Evolutionary conservation across 92 coral and sea anemone species (phyloP), one percentile per base, ranked within the genome.

Genomic region (Metridium senile): DNA sequence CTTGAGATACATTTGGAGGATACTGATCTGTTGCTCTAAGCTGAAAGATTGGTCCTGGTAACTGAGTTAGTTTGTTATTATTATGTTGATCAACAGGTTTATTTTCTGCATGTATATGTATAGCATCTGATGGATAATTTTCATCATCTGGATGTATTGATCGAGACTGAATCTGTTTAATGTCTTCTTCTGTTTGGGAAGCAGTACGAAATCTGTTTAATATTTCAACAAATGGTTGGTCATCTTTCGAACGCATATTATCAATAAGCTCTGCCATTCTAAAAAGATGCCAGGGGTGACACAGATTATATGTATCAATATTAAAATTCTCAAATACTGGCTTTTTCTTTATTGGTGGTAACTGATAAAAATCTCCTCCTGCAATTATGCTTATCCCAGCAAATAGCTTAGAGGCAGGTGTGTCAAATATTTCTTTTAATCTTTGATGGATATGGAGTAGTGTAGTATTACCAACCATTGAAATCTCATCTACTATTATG

Each of bases 171-270:
- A 84, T 88, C 27, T 71, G 35, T 33, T 63, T 17, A 18, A 88
- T 88, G 49, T 79, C 89, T 1, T 88, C 80, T 54, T 84, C 90
- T 25, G 87, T 74, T n/a, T 91, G 90, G 4, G 71, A 39, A 20
- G 75, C 88, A 43, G 89, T 84, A 16, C 92, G 63, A 27, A 90
- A 58, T 73, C 97, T 59, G 32, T 90, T 90, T n/a, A 91, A 52
- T 6, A 84, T 85, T 74, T 81, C 86, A 89, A 84, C 76, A 69
- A 89, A 89, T 47, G 78, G 84, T 20, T 70, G 76, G 77, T 89
- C 90, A 81, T 84, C 82, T 29, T 84, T 88, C 63, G 88, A 93
- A 39, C 49, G 49, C 49, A 39, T 39, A 39, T 39, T 39, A 13
- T 39, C 49, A 39, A 39, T 39, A 13, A 39, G 49, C 49, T 39